Base-by-base conservation (phyloP, 2,888 invertebrate species). In the Galeopsomyia nigrocyanea region DNA sequence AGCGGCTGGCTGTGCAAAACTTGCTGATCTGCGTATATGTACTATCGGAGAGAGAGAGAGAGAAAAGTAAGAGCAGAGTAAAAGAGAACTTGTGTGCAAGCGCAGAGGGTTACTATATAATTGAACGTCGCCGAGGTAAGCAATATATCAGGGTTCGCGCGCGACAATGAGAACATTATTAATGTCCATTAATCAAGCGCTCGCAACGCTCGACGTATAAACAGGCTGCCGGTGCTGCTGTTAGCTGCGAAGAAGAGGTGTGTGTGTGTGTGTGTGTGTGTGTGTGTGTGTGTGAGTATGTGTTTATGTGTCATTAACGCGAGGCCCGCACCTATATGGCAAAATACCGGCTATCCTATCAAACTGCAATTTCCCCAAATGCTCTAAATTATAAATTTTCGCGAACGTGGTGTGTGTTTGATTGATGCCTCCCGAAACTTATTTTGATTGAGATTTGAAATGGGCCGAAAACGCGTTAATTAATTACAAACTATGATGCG, bases 141-240 rank as follows among this genome's bases (percentile, higher is more conserved):
- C 79, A 75, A 82, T 82, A 80, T 79, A 80, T 81, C 78, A 77
- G 51, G 22, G 65, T 31, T 26, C 26, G 26, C 26, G 26, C 9
- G 16, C 55, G 26, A 74, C 79, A 78, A 77, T 77, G 77, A 75
- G 70, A 68, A 74, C 74, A 79, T 81, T 82, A 81, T 82, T 81
- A 81, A 83, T 81, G 79, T 79, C 78, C 80, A 83, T 83, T 83
- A 82, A 82, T 82, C 82, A 82, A 77, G 69, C 56, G 57, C 62
- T 39, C 56, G 22, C 46, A 22, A 10, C 26, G 66, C 46, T 3
- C 39, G 71, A 76, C 63, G 3, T 64, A 69, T 71, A 63, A 75
- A 68, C 68, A 64, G 55, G 26, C 51, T 13, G 14, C n/a, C 21
- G 66, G 53, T 61, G 58, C 58, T 39, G 39, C 17, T 53, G 17